phyloP scores from a whole-genome alignment of 2,797 vertebrate genomes.

The Avahi laniger region DNA sequence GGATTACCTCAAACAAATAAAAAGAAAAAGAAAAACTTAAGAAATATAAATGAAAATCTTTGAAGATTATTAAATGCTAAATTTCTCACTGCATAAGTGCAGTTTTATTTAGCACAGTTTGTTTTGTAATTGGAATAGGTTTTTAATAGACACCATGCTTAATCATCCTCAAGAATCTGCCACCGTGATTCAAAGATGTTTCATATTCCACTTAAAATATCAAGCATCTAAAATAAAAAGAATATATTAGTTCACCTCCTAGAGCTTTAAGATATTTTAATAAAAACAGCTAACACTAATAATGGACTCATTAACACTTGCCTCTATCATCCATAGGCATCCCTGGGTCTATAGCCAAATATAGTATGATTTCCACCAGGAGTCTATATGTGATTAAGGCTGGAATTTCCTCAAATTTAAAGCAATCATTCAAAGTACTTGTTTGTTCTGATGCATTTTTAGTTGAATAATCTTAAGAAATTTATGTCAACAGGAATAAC shows the following conservation, averaged over 20 bases:
- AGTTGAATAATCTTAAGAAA: neutral
- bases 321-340: neutral
- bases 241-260: slow-evolving; percentile 40
- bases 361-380: neutral
- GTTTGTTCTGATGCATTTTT: neutral
- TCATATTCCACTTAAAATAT: slow-evolving; percentile 34
- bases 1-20: slow-evolving; percentile 4
- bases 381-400: neutral
- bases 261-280: slow-evolving; percentile 34
- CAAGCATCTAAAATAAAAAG: slow-evolving; percentile 53
- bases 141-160: slow-evolving; percentile 62
- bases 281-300: slow-evolving; percentile 41
- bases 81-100: neutral
- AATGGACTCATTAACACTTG: slow-evolving; percentile 24
- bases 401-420: neutral
- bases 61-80: slow-evolving; percentile 23
- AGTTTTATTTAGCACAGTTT: slow-evolving; percentile 58
- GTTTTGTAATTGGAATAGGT: slow-evolving; percentile 37
- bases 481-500: neutral
- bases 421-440: neutral
- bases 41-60: neutral
- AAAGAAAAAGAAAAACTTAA: slow-evolving; percentile 15
- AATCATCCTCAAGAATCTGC: slow-evolving; percentile 54
- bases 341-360: neutral
- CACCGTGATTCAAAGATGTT: slow-evolving; percentile 63